These are phyloP conservation scores for Babylonia areolata DNA, from an alignment of 1,140 invertebrate genomes.

Conservation along the genomic window DNA sequence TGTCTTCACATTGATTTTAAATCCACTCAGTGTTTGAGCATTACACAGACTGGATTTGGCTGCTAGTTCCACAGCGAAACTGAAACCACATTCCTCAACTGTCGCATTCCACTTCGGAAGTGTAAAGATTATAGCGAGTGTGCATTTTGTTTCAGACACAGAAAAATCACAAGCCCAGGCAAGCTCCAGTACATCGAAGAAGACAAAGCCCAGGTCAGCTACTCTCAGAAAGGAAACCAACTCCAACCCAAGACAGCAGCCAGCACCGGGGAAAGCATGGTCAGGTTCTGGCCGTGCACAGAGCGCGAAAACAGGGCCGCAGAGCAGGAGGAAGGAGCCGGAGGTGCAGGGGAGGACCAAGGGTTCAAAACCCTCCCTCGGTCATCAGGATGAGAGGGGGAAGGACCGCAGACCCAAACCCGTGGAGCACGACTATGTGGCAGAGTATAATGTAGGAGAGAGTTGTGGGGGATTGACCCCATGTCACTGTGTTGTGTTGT, in stretches of 20 bases:
- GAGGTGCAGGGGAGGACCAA: neutral
- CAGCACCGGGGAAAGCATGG: neutral
- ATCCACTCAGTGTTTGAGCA: too few relatives aligned
- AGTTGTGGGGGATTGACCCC: too few relatives aligned
- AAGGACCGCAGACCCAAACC: conserved; percentile 18
- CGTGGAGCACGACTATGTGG: conserved; percentile 45
- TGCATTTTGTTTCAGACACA: neutral
- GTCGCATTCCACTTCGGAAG: too few relatives aligned
- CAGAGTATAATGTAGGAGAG: conserved; percentile 54
- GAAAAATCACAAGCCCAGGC: neutral
- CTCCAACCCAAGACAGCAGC: neutral
- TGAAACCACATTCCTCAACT: too few relatives aligned
- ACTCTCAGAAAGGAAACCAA: neutral
- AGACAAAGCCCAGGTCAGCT: neutral
- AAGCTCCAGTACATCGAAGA: neutral
- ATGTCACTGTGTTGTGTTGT: too few relatives aligned
- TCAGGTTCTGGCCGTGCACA: too few relatives aligned
- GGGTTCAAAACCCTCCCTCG: neutral
- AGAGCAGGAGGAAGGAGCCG: neutral
- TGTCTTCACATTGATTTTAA: too few relatives aligned
- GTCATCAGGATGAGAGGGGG: neutral
- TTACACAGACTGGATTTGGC: too few relatives aligned
- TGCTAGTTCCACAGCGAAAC: too few relatives aligned
- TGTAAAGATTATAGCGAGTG: too few relatives aligned
- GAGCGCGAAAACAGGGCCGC: neutral